Evolutionary conservation across 2,113 vertebrate species (phyloP).

Genomic region (Micromys minutus): DNA sequence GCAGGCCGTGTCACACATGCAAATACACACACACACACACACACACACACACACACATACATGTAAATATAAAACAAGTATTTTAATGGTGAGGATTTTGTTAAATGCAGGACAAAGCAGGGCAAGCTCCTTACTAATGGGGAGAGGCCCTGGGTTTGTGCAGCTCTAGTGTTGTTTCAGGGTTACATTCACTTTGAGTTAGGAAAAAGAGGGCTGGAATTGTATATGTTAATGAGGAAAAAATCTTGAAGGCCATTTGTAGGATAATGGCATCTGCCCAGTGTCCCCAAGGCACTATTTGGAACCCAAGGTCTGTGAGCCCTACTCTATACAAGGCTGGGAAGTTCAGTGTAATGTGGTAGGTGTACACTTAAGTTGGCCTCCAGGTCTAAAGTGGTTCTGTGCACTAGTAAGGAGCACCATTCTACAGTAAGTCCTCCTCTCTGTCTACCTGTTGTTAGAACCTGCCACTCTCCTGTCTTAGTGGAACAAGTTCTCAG

Average conservation of each 20-base stretch:
- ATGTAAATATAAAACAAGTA: background rate
- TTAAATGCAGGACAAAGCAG: background rate
- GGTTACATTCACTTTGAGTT: background rate
- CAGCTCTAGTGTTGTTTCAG: background rate
- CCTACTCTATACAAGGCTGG: background rate
- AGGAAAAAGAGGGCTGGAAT: background rate
- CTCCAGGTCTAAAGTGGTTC: background rate
- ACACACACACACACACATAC: background rate
- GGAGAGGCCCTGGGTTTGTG: no score
- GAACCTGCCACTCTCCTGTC: background rate
- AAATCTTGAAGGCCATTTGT: background rate
- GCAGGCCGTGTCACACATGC: background rate
- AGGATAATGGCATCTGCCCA: no score
- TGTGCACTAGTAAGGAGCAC: background rate
- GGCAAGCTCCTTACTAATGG: background rate
- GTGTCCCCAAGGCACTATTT: no score
- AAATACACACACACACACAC: background rate
- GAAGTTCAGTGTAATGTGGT: background rate
- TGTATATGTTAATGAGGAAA: background rate
- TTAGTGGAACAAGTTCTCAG: background rate
- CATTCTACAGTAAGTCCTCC: background rate
- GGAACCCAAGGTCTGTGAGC: background rate
- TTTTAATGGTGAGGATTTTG: background rate
- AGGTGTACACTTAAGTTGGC: background rate
- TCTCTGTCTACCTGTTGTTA: no score